These are phyloP conservation scores for Platorchestia sp. DNA, from an alignment of 1,140 invertebrate genomes.

Conservation along the genomic window DNA sequence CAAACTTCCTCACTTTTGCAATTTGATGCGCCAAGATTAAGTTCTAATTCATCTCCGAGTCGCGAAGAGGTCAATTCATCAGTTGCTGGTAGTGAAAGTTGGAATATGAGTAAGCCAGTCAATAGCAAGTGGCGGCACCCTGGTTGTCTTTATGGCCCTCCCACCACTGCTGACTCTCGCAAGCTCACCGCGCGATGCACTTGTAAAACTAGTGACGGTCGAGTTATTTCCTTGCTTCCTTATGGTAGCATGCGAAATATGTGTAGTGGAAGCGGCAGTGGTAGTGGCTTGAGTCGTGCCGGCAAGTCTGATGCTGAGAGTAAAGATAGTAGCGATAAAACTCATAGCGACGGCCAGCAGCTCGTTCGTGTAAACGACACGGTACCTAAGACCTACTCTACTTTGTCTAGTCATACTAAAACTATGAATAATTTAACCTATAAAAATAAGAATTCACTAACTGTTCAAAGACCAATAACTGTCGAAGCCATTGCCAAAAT, in stretches of 20 bases:
- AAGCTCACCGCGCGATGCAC: not conserved
- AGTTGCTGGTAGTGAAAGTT: not conserved
- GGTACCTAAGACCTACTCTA: not conserved
- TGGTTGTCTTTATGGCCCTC: not conserved
- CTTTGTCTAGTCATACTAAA: conserved; percentile 58
- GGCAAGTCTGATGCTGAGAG: not conserved
- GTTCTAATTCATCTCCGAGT: not conserved
- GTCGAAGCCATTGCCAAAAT: conserved; percentile 64
- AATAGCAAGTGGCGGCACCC: not conserved
- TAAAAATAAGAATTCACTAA: conserved; percentile 54
- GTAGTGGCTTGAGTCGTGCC: not conserved
- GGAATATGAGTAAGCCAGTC: not conserved
- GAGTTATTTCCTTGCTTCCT: conserved; percentile 11
- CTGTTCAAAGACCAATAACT: conserved; percentile 48
- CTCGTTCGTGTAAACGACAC: not conserved
- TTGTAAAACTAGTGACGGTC: not conserved
- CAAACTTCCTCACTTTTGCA: not conserved
- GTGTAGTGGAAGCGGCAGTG: not conserved
- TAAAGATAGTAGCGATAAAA: not conserved
- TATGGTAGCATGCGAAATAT: not conserved
- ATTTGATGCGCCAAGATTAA: not conserved
- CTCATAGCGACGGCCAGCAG: not conserved
- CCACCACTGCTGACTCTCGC: not conserved
- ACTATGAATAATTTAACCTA: conserved; percentile 56
- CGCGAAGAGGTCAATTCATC: not conserved